Conservation (phyloP, 2,797 vertebrate genomes). For the Orientallactaga sibirica region DNA sequence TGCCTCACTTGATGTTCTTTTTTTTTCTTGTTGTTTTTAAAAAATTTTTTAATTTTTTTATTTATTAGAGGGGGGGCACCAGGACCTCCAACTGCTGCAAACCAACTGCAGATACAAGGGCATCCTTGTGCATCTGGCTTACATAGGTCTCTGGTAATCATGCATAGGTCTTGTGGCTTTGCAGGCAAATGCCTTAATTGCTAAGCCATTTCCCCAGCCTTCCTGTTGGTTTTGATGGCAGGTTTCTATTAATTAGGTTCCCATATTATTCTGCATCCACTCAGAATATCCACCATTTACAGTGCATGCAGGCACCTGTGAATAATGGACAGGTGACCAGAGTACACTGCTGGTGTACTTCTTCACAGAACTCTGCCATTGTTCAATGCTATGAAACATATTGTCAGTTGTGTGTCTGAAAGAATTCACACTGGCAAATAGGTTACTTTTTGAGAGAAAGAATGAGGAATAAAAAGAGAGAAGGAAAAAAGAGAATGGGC, state of each 20-base stretch:
- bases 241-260: slow-evolving; percentile 38
- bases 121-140: no score
- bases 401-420: neutral
- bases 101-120: no score
- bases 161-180: no score
- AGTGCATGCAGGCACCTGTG: slow-evolving; percentile 17
- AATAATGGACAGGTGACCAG: slow-evolving; percentile 34
- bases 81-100: no score
- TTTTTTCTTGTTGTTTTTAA: no score
- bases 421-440: slow-evolving; percentile 8
- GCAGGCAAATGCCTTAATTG: no score
- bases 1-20: slow-evolving; percentile 64
- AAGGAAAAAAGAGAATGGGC: no score
- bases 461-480: no score
- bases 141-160: no score
- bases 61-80: no score
- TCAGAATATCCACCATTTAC: slow-evolving; percentile 60
- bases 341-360: neutral
- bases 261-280: slow-evolving; percentile 60
- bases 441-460: neutral
- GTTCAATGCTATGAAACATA: slow-evolving; percentile 5
- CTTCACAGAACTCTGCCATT: slow-evolving; percentile 22
- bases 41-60: no score
- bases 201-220: no score
- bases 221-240: slow-evolving; percentile 70